phyloP scores from a whole-genome alignment of 2,797 vertebrate species.

The Sitta carolinensis region DNA sequence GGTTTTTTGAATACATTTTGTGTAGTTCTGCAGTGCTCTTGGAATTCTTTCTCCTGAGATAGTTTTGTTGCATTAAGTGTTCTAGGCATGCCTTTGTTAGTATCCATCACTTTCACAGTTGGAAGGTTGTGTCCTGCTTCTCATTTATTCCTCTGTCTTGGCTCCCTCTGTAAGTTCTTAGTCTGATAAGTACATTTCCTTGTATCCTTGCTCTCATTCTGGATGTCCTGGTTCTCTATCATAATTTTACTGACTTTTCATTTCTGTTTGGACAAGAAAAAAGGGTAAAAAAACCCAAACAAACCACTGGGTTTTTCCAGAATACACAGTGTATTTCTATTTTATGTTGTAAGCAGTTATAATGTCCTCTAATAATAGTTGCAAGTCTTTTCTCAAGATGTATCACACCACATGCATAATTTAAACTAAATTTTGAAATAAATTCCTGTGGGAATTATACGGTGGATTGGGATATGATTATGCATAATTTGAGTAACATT shows the following conservation, averaged over 20 bases:
- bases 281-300: background rate
- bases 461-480: background rate
- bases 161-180: background rate
- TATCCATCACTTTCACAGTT: background rate
- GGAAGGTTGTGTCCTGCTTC: background rate
- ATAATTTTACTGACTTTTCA: background rate
- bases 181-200: background rate
- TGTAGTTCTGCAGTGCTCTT: background rate
- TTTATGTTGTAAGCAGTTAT: background rate
- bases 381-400: background rate
- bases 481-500: background rate
- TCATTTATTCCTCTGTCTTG: background rate
- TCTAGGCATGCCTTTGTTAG: background rate
- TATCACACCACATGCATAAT: background rate
- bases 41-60: background rate
- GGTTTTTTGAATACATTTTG: fast-evolving
- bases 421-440: background rate
- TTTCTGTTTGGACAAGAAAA: background rate
- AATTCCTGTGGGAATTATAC: background rate
- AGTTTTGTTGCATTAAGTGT: background rate
- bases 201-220: background rate
- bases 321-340: background rate
- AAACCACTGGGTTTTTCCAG: background rate
- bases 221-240: background rate
- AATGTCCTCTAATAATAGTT: background rate